Conservation (phyloP, 2,797 vertebrate genomes). For the Sylvilagus floridanus region DNA sequence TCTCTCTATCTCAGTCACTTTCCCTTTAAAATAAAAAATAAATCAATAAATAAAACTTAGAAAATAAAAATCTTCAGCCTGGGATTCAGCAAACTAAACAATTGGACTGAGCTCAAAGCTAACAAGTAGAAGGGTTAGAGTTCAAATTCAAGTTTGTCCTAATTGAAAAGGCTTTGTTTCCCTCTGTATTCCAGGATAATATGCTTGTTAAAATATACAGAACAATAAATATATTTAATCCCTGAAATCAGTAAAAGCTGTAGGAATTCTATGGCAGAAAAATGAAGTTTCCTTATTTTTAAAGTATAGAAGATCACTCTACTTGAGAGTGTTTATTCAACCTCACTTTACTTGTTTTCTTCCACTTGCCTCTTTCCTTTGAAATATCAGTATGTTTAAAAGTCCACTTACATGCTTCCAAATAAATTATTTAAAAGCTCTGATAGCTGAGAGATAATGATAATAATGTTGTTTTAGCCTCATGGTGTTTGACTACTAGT, state of each 20-base stretch:
- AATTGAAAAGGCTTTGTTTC: not conserved
- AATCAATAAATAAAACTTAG: too few relatives aligned
- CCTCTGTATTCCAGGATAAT: not conserved
- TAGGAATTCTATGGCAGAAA: not conserved
- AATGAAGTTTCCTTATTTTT: not conserved
- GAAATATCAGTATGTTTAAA: not conserved
- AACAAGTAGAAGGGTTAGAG: not conserved
- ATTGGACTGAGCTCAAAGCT: not conserved
- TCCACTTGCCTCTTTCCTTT: not conserved
- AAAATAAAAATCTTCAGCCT: not conserved
- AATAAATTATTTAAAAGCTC: conserved; percentile 85
- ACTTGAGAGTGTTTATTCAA: not conserved
- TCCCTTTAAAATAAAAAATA: too few relatives aligned
- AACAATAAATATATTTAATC: not conserved
- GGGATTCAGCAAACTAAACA: not conserved
- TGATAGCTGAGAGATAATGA: conserved; percentile 84
- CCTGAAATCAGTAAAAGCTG: not conserved
- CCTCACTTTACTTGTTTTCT: not conserved
- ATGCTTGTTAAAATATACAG: not conserved
- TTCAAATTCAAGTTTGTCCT: not conserved
- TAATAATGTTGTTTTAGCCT: conserved; percentile 83
- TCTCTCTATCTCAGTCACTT: too few relatives aligned
- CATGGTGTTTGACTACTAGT: conserved; percentile 82
- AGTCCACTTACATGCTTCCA: conserved; percentile 74
- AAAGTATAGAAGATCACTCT: not conserved